A percentile compares a stretch with the other conserved stretches of the same genome.
phyloP scores from a whole-genome alignment of 2,888 invertebrate species.

The Augiades crinisus region DNA sequence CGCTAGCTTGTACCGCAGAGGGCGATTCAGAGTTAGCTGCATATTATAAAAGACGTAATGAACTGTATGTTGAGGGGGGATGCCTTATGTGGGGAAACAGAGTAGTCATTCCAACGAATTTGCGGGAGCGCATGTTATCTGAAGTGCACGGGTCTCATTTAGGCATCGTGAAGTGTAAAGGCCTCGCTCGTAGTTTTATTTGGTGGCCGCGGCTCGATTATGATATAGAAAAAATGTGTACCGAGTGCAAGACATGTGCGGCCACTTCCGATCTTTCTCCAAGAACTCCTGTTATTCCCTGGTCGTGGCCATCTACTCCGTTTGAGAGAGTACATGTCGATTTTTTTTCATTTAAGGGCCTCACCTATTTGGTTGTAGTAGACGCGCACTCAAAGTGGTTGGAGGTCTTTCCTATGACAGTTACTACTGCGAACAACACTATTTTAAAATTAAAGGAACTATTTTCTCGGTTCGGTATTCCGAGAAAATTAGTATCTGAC shows the following conservation, averaged over 20 bases:
- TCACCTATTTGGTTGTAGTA: constrained; percentile 29
- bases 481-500: constrained; percentile 30
- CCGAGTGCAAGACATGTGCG: background rate
- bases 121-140: constrained; percentile 10
- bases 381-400: constrained; percentile 31
- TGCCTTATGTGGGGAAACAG: constrained; percentile 28
- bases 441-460: constrained; percentile 6
- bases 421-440: background rate
- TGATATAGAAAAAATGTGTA: background rate
- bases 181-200: background rate
- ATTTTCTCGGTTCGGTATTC: constrained; percentile 23
- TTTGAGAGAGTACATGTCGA: constrained; percentile 18
- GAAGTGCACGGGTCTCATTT: constrained; percentile 28
- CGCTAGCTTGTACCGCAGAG: background rate
- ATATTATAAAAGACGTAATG: constrained; percentile 5
- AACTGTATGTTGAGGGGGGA: constrained; percentile 27
- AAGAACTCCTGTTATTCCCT: background rate
- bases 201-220: background rate
- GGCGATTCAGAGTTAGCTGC: background rate
- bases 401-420: constrained; percentile 15
- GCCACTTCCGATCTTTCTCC: constrained; percentile 26
- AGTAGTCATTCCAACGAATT: constrained; percentile 18
- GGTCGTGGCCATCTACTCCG: background rate
- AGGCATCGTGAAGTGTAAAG: constrained; percentile 26
- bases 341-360: constrained; percentile 25